A percentile compares a stretch with the other conserved stretches of the same genome.
Evolutionary conservation across 2,113 vertebrate species (phyloP).

Genomic region (Haemorhous mexicanus): DNA sequence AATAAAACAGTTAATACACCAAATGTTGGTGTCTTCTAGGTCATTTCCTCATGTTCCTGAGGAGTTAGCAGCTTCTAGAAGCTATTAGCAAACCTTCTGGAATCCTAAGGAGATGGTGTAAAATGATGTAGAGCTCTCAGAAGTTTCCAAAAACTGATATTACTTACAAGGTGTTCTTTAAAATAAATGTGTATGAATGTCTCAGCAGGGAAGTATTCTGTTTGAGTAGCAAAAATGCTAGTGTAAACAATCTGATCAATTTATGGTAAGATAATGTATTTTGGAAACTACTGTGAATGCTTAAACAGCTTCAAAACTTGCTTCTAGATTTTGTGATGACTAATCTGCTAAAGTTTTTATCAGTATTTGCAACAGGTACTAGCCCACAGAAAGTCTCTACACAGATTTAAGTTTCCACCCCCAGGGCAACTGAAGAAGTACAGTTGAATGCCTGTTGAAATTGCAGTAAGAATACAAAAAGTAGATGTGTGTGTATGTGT

Average conservation of each 20-base stretch:
- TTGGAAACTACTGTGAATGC: neutral
- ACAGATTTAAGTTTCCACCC: neutral
- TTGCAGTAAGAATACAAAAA: neutral
- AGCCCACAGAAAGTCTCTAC: neutral
- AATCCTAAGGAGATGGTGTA: neutral
- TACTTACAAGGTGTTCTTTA: neutral
- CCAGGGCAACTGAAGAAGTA: neutral
- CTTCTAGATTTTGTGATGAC: neutral
- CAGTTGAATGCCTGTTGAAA: neutral
- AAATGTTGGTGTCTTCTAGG: neutral
- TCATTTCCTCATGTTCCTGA: neutral
- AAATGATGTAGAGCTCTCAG: neutral
- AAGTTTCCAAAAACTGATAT: neutral
- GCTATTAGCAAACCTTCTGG: neutral
- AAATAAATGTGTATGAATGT: neutral
- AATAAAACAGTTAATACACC: neutral
- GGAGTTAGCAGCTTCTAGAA: neutral
- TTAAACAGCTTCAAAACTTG: neutral
- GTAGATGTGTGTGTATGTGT: neutral
- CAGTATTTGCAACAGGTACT: neutral
- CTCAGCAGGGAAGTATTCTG: neutral
- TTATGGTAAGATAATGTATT: neutral
- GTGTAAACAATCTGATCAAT: neutral
- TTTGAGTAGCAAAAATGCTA: neutral
- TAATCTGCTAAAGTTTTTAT: neutral